Conservation (phyloP, 1,140 invertebrate species). For the Drosophila ananassae region DNA sequence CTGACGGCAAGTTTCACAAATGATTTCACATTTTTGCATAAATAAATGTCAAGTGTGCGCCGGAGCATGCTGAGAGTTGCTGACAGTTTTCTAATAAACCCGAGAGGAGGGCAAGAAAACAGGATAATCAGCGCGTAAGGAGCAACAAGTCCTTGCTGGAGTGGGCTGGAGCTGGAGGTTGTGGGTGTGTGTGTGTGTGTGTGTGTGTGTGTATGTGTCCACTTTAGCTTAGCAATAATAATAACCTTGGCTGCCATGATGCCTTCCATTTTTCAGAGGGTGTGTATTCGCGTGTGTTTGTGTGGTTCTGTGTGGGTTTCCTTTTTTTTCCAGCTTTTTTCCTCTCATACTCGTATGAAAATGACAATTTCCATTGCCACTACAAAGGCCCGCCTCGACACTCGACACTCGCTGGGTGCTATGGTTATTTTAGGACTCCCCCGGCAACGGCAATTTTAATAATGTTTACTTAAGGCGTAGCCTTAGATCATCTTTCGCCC, state of each 20-base stretch:
- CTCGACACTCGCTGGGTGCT: conserved; percentile 23
- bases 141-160: conserved; percentile 59
- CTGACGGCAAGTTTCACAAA: conserved; percentile 77
- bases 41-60: conserved; percentile 81
- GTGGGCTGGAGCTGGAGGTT: conserved; percentile 1
- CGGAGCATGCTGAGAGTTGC: conserved; percentile 70
- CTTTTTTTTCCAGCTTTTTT: conserved; percentile 21
- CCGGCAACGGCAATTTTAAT: conserved; percentile 77
- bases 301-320: conserved; percentile 23
- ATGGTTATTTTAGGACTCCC: conserved; percentile 77
- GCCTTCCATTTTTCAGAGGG: conserved; percentile 68
- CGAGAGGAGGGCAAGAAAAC: conserved; percentile 57
- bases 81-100: conserved; percentile 82
- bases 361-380: conserved; percentile 76
- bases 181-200: conserved; percentile 27
- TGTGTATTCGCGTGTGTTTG: conserved; percentile 5
- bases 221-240: conserved; percentile 78
- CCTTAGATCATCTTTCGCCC: conserved; percentile 35
- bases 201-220: conserved; percentile 57
- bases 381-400: conserved; percentile 37
- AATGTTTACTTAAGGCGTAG: conserved; percentile 79
- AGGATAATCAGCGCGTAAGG: conserved; percentile 68
- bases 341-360: conserved; percentile 50
- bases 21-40: conserved; percentile 83
- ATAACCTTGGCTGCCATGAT: conserved; percentile 75